Evolutionary conservation across 1,140 invertebrate species (phyloP).

Genomic region (Drosophila lacteicornis): DNA sequence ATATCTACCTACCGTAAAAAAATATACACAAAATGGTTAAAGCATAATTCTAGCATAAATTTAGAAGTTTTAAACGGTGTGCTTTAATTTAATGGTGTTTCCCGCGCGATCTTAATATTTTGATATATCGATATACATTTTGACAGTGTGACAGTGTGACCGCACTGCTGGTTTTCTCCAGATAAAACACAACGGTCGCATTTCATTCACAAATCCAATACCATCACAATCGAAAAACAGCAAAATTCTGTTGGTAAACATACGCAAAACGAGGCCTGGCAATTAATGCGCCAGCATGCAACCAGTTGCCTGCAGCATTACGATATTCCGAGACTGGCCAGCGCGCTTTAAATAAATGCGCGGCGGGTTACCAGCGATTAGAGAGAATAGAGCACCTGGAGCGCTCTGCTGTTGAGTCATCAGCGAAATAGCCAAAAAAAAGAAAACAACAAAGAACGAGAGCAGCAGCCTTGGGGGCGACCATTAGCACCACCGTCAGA

Average conservation of each 20-base stretch:
- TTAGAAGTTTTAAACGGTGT: too few relatives aligned
- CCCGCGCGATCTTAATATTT: too few relatives aligned
- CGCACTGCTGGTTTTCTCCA: not conserved
- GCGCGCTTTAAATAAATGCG: conserved; percentile 36
- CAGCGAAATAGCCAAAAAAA: conserved; percentile 45
- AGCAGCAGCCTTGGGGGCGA: conserved; percentile 42
- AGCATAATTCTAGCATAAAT: too few relatives aligned
- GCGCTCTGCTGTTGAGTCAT: conserved; percentile 70
- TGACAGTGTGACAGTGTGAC: not conserved
- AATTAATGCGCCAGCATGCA: conserved; percentile 44
- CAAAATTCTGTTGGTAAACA: conserved; percentile 39
- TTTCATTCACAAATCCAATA: conserved; percentile 9
- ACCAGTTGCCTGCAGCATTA: conserved; percentile 9
- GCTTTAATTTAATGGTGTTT: too few relatives aligned
- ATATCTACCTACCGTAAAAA: too few relatives aligned
- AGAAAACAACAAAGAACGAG: conserved; percentile 20
- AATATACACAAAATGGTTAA: too few relatives aligned
- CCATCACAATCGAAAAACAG: conserved; percentile 34
- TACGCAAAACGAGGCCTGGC: conserved; percentile 13
- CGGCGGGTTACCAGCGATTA: not conserved
- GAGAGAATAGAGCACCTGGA: conserved; percentile 22
- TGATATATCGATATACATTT: too few relatives aligned
- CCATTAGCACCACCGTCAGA: conserved; percentile 40
- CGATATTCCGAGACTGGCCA: not conserved
- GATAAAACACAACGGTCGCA: not conserved